phyloP scores from a whole-genome alignment of 64 coral and sea anemone genomes.

The Cladopsammia gracilis region DNA sequence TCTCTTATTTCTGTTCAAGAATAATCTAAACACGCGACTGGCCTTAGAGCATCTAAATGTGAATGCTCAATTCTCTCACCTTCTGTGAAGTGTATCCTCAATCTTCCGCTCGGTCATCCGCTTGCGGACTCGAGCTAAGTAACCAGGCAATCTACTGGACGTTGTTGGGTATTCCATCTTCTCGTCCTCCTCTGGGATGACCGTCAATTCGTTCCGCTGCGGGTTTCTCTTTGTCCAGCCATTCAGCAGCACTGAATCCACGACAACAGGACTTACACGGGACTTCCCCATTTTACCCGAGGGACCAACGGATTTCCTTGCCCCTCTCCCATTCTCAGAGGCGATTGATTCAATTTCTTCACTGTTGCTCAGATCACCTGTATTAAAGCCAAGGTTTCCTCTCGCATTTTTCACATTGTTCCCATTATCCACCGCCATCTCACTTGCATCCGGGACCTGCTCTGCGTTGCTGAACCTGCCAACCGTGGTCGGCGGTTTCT shows the following conservation, averaged over 20 bases:
- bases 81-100: background rate
- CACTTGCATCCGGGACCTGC: background rate
- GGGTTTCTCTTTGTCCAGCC: background rate
- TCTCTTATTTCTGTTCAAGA: too few species aligned
- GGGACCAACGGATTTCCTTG: background rate
- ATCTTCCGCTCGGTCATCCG: background rate
- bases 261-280: background rate
- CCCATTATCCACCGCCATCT: background rate
- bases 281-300: background rate
- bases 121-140: background rate
- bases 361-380: background rate
- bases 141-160: background rate
- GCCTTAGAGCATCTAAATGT: too few species aligned
- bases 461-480: background rate
- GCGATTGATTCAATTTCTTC: background rate
- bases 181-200: background rate
- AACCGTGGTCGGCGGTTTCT: background rate
- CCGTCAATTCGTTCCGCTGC: background rate
- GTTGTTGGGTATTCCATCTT: background rate
- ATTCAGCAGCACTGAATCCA: background rate
- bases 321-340: too few species aligned
- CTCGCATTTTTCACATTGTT: background rate
- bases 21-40: too few species aligned
- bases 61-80: background rate
- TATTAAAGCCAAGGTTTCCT: slow-evolving; percentile 1